phyloP scores from a whole-genome alignment of 2,113 vertebrate species.

The Misgurnus mizolepis region DNA sequence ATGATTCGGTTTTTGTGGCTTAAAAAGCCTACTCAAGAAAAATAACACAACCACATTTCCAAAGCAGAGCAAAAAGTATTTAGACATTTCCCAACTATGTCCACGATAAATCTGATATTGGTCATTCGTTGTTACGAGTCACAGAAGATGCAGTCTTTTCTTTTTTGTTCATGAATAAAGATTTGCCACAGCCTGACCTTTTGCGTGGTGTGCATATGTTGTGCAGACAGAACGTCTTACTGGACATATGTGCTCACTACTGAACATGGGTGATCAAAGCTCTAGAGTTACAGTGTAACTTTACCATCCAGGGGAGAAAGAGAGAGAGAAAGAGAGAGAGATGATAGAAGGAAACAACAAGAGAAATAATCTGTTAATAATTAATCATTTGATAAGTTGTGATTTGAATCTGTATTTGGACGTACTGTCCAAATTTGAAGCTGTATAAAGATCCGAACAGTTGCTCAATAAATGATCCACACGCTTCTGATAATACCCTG shows the following conservation, averaged over 20 bases:
- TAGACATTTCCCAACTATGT: too few species aligned
- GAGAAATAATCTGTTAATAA: constrained; percentile 36
- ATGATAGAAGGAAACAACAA: background rate
- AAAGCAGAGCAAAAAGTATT: too few species aligned
- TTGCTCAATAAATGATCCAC: background rate
- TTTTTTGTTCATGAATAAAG: constrained; percentile 12
- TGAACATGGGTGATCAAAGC: constrained; percentile 34
- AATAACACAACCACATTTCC: too few species aligned
- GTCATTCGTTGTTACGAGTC: background rate
- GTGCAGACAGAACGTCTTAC: background rate
- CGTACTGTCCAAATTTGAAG: constrained; percentile 3
- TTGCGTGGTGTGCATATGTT: background rate
- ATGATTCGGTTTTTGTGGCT: too few species aligned
- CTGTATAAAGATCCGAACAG: constrained; percentile 14
- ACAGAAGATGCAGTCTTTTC: background rate
- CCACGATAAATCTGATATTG: background rate
- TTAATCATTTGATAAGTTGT: constrained; percentile 25
- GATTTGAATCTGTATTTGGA: constrained; percentile 8
- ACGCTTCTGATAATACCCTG: constrained; percentile 12
- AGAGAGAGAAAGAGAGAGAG: background rate
- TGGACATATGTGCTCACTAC: background rate
- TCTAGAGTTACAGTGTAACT: constrained; percentile 41
- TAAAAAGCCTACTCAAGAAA: too few species aligned
- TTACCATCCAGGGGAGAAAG: constrained; percentile 25
- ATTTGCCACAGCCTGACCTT: background rate